A percentile compares a stretch with the other conserved stretches of the same genome.
These are phyloP conservation scores for Campaea margaritaria DNA, from an alignment of 2,888 invertebrate species.

Conservation along the genomic window DNA sequence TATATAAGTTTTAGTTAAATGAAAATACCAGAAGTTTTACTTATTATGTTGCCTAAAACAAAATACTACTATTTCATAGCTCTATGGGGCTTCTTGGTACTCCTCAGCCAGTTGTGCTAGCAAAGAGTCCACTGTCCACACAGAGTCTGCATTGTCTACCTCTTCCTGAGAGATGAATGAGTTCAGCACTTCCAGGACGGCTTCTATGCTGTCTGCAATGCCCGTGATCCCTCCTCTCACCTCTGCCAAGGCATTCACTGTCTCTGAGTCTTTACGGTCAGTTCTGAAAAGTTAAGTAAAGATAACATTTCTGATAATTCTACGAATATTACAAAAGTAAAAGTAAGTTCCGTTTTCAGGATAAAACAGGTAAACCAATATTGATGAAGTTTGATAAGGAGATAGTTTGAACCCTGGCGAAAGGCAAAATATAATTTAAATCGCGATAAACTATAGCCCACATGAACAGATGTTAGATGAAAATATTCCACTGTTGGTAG, in stretches of 20 bases:
- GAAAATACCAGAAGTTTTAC: too few species aligned
- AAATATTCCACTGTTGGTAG: background rate
- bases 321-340: too few species aligned
- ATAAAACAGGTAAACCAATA: too few species aligned
- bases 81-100: slow-evolving; percentile 43
- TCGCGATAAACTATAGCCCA: too few species aligned
- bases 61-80: background rate
- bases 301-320: too few species aligned
- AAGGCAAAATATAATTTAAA: too few species aligned
- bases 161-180: slow-evolving; percentile 71
- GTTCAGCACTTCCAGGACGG: slow-evolving; percentile 68
- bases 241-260: slow-evolving; percentile 71
- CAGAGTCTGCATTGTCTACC: slow-evolving; percentile 68
- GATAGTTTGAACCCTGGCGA: too few species aligned
- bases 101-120: slow-evolving; percentile 72
- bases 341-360: too few species aligned
- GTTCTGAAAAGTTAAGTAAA: slow-evolving; percentile 45
- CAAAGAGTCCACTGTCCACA: slow-evolving; percentile 78
- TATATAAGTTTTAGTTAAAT: too few species aligned
- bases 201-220: slow-evolving; percentile 70
- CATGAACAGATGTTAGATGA: too few species aligned
- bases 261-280: slow-evolving; percentile 69
- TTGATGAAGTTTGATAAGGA: too few species aligned
- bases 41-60: too few species aligned
- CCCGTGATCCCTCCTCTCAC: slow-evolving; percentile 68